Evolutionary conservation across 2,888 invertebrate species (phyloP), one percentile per base, ranked within the genome.

Genomic region (Hemistola chrysoprasaria): DNA sequence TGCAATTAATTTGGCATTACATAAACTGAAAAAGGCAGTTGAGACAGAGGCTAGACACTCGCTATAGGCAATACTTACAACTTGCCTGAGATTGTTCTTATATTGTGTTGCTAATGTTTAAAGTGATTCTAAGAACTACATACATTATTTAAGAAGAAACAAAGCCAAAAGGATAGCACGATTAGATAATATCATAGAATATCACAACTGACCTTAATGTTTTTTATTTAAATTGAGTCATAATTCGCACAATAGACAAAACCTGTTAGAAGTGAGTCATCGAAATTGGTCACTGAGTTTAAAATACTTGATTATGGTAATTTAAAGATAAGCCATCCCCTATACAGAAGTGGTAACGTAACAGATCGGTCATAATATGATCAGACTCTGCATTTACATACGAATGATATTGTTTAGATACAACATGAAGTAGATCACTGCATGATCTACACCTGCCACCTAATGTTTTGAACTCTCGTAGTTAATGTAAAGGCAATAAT

Each of bases 1-100:
- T 48, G 54, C 59, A 62, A 67, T 67, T 62, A 63, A 62, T 65
- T 59, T 54, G 33, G 41, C 43, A 47, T 73, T 70, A 65, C 59
- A 54, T 65, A 65, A 67, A 61, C 30, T 46, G 42, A 50, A 54
- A 53, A 52, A 58, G 31, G 34, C 51, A 41, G 43, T 40, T 47
- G 40, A 50, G 44, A 42, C 44, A 43, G 42, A 24, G 25, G 24
- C 37, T 40, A 47, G 44, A 40, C 47, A 44, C 37, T 44, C 29
- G 24, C 42, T 43, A 48, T 40, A 34, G 23, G 30, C 23, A 35
- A 32, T 40, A 46, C 44, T 29, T 40, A 46, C 44, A 33, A 34
- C 22, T 24, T 31, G 41, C 26, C 25, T 31, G 23, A 37, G 36
- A 36, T 47, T 32, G 32, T 23, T 33, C 36, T 37, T 33, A 33